Conservation (phyloP, 2,113 vertebrate species). For the Melanostigma gelatinosum region DNA sequence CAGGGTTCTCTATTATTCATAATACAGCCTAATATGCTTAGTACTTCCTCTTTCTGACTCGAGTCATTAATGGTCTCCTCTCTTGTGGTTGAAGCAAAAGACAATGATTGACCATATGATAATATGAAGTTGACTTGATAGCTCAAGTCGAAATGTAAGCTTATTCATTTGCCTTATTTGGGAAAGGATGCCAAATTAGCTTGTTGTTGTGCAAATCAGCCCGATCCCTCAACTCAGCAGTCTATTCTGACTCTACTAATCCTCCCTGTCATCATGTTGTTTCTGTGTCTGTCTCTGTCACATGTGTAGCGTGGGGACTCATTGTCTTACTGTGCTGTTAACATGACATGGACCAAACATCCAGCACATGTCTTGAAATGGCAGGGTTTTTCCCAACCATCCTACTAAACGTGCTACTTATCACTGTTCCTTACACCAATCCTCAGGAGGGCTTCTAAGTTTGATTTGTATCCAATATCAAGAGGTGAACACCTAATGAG, state of each 20-base stretch:
- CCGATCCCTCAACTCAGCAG: neutral
- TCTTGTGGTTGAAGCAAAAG: conserved; percentile 11
- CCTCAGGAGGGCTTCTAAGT: conserved; percentile 74
- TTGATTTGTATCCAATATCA: conserved; percentile 80
- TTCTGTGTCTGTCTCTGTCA: neutral
- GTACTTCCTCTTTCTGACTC: conserved; percentile 51
- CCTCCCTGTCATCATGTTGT: neutral
- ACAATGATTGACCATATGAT: conserved; percentile 9
- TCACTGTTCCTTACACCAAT: conserved; percentile 66
- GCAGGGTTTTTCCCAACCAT: conserved; percentile 22
- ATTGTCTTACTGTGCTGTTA: conserved; percentile 27
- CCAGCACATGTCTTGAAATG: conserved; percentile 40
- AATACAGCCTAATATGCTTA: conserved; percentile 61
- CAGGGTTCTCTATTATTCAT: conserved; percentile 80
- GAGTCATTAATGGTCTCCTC: conserved; percentile 54
- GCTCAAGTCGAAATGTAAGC: neutral
- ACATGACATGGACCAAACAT: conserved; percentile 46
- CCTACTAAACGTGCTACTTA: conserved; percentile 53
- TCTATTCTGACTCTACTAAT: neutral
- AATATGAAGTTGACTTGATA: neutral
- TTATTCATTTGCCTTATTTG: neutral
- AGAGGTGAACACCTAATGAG: conserved; percentile 76
- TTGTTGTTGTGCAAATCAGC: neutral
- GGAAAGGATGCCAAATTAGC: neutral
- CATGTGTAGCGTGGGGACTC: conserved; percentile 16